These are phyloP conservation scores for Parapsyche elsis DNA, from an alignment of 1,140 invertebrate species.

Conservation along the genomic window DNA sequence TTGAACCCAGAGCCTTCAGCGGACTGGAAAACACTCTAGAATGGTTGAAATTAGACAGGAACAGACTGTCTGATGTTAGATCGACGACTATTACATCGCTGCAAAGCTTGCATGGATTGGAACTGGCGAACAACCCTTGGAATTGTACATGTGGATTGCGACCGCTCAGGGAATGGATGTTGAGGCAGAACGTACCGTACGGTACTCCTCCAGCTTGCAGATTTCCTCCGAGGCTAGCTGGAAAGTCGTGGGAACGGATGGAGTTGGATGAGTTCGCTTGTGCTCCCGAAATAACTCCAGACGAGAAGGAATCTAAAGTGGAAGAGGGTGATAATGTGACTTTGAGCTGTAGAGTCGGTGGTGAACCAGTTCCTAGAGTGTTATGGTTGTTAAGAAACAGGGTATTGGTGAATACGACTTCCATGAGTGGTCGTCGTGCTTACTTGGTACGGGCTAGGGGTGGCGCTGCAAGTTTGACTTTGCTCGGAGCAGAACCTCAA, in stretches of 20 bases:
- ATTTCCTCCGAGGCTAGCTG: slow-evolving; percentile 70
- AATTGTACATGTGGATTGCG: slow-evolving; percentile 83
- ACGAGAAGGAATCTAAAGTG: slow-evolving; percentile 68
- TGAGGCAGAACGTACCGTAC: slow-evolving; percentile 78
- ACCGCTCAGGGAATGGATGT: slow-evolving; percentile 81
- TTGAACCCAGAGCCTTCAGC: slow-evolving; percentile 77
- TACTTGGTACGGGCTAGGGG: slow-evolving; percentile 65
- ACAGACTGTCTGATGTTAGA: slow-evolving; percentile 74
- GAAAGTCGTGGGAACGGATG: slow-evolving; percentile 78
- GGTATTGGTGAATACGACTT: slow-evolving; percentile 67
- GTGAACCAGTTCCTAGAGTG: slow-evolving; percentile 72
- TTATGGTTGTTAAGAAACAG: slow-evolving; percentile 63
- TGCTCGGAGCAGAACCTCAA: slow-evolving; percentile 74
- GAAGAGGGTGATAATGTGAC: slow-evolving; percentile 80
- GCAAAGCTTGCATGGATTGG: slow-evolving; percentile 77
- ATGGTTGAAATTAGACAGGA: slow-evolving; percentile 81
- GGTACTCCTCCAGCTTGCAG: slow-evolving; percentile 76
- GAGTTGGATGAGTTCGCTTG: slow-evolving; percentile 85
- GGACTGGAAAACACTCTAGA: slow-evolving; percentile 77
- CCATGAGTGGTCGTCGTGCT: slow-evolving; percentile 61
- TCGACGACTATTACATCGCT: slow-evolving; percentile 74
- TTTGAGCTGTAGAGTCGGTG: slow-evolving; percentile 76
- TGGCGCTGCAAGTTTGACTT: slow-evolving; percentile 75
- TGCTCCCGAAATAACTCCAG: slow-evolving; percentile 72
- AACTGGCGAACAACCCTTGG: slow-evolving; percentile 83